Evolutionary conservation across 2,888 invertebrate species (phyloP).

Genomic region (Melanargia galathea): DNA sequence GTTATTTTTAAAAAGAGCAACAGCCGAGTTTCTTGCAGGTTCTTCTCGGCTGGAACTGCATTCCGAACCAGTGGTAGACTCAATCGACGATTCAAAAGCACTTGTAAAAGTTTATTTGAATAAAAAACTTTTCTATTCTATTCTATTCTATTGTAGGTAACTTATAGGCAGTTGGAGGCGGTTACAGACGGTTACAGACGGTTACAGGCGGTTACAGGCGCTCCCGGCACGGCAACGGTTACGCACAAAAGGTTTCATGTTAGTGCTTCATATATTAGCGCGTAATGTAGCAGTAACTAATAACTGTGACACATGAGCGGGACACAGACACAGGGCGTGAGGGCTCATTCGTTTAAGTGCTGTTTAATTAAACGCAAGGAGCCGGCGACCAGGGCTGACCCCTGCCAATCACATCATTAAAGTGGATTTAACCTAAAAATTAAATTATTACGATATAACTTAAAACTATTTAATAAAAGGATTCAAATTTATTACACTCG

Average conservation of each 20-base stretch:
- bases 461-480: too few relatives aligned
- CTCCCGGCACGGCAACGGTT: too few relatives aligned
- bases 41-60: too few relatives aligned
- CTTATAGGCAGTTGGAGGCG: neutral
- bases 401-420: neutral
- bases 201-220: neutral
- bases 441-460: too few relatives aligned
- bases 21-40: too few relatives aligned
- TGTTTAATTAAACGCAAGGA: constrained; percentile 28
- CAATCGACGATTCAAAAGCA: too few relatives aligned
- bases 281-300: neutral
- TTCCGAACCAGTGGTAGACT: too few relatives aligned
- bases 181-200: neutral
- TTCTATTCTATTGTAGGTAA: neutral
- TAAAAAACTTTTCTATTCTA: too few relatives aligned
- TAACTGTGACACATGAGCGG: neutral
- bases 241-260: constrained; percentile 6
- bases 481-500: too few relatives aligned
- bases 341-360: constrained; percentile 33
- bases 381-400: constrained; percentile 6
- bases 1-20: too few relatives aligned
- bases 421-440: too few relatives aligned
- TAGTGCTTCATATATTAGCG: neutral
- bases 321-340: neutral
- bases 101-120: too few relatives aligned